Evolutionary conservation across 2,888 invertebrate species (phyloP).

Genomic region (Diaphora mendica): DNA sequence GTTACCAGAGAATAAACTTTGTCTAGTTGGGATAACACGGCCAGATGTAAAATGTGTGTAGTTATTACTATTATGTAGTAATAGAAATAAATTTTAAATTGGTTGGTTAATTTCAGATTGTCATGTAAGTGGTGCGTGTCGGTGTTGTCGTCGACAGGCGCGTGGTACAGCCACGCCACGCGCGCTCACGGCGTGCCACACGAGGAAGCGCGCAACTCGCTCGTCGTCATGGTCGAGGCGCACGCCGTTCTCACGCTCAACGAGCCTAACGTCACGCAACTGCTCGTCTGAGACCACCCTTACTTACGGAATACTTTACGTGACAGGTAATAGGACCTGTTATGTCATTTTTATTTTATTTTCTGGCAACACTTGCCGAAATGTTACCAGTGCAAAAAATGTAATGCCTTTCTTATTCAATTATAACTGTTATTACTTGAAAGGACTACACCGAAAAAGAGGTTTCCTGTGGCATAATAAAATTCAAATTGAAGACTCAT

Average conservation of each 20-base stretch:
- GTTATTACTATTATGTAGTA: too few relatives aligned
- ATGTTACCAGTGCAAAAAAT: background rate
- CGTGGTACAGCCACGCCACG: conserved; percentile 88
- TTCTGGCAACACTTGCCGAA: background rate
- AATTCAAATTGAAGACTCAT: background rate
- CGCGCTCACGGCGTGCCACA: conserved; percentile 85
- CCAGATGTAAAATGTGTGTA: too few relatives aligned
- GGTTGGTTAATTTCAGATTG: conserved; percentile 62
- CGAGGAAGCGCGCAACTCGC: conserved; percentile 86
- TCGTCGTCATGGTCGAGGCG: conserved; percentile 88
- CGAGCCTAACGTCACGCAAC: conserved; percentile 79
- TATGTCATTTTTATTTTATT: background rate
- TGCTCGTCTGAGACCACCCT: conserved; percentile 57
- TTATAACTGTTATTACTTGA: background rate
- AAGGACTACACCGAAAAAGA: background rate
- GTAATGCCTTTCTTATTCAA: background rate
- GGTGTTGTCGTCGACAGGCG: conserved; percentile 84
- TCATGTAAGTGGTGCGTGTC: conserved; percentile 86
- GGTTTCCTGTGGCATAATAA: background rate
- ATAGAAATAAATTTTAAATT: too few relatives aligned
- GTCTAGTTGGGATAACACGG: too few relatives aligned
- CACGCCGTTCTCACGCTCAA: conserved; percentile 86
- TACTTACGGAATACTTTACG: background rate
- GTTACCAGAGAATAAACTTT: too few relatives aligned
- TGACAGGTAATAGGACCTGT: conserved; percentile 3